A percentile compares a stretch with the other conserved stretches of the same genome.
Conservation (phyloP, 2,888 invertebrate species). For the Kuschelorhynchus macadamiae region DNA sequence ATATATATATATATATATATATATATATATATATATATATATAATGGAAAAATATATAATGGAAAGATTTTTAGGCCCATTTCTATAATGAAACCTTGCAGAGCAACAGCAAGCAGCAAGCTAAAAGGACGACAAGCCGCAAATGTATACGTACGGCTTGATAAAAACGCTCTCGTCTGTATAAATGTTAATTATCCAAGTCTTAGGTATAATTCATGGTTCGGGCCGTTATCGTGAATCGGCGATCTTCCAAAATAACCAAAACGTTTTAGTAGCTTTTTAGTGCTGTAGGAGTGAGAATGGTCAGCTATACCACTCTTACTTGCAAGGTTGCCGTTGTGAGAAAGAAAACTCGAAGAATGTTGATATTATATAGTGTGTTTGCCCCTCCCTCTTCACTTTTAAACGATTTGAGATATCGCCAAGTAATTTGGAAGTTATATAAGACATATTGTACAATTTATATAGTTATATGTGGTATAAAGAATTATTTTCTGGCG, state of each 20-base stretch:
- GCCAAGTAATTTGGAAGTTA: no score
- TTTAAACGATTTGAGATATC: no score
- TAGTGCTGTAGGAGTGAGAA: slow-evolving; percentile 64
- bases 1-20: no score
- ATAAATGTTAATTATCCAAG: slow-evolving; percentile 41
- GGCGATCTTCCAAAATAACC: slow-evolving; percentile 60
- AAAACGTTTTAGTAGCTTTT: slow-evolving; percentile 62
- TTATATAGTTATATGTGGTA: no score
- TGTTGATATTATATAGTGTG: neutral
- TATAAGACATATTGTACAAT: no score
- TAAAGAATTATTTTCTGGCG: no score
- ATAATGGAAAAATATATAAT: no score
- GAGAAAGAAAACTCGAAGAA: neutral
- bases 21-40: no score
- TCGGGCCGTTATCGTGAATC: slow-evolving; percentile 58
- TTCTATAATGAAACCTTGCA: no score
- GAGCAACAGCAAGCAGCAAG: no score
- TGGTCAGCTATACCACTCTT: slow-evolving; percentile 59
- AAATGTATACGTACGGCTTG: slow-evolving; percentile 9
- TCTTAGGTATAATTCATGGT: slow-evolving; percentile 56
- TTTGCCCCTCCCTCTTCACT: neutral
- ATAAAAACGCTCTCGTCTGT: slow-evolving; percentile 19
- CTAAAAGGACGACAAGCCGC: no score
- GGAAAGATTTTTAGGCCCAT: no score
- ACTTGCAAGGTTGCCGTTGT: slow-evolving; percentile 34